A percentile compares a stretch with the other conserved stretches of the same genome.
These are phyloP conservation scores for Chitala chitala DNA, from an alignment of 2,113 vertebrate species.

Conservation along the genomic window DNA sequence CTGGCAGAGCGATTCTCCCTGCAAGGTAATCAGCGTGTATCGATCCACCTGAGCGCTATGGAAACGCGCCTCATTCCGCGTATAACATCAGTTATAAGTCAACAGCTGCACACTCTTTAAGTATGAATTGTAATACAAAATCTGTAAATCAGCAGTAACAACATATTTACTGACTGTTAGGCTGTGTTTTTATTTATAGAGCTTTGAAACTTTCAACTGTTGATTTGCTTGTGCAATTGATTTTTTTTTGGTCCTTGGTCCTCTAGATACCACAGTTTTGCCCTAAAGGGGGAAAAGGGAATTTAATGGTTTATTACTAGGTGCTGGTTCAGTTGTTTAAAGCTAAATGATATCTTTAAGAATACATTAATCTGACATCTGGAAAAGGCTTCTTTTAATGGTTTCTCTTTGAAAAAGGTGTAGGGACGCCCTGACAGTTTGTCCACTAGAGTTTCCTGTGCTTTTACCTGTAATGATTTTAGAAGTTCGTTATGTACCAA, in stretches of 20 bases:
- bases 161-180: too few species aligned
- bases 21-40: too few species aligned
- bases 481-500: conserved; percentile 2
- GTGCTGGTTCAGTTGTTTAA: background rate
- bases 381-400: background rate
- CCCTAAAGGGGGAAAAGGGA: background rate
- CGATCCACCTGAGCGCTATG: too few species aligned
- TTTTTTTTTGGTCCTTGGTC: background rate
- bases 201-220: too few species aligned
- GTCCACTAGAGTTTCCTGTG: background rate
- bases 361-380: conserved; percentile 6
- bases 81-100: too few species aligned
- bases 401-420: background rate
- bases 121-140: too few species aligned
- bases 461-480: background rate
- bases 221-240: too few species aligned
- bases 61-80: too few species aligned
- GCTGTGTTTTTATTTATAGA: too few species aligned
- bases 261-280: background rate
- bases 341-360: background rate
- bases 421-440: background rate
- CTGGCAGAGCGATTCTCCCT: too few species aligned
- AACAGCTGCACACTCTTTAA: too few species aligned
- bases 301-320: background rate
- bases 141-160: too few species aligned